These are phyloP conservation scores for Mormoops blainvillei DNA, from an alignment of 2,113 vertebrate species.

Conservation along the genomic window DNA sequence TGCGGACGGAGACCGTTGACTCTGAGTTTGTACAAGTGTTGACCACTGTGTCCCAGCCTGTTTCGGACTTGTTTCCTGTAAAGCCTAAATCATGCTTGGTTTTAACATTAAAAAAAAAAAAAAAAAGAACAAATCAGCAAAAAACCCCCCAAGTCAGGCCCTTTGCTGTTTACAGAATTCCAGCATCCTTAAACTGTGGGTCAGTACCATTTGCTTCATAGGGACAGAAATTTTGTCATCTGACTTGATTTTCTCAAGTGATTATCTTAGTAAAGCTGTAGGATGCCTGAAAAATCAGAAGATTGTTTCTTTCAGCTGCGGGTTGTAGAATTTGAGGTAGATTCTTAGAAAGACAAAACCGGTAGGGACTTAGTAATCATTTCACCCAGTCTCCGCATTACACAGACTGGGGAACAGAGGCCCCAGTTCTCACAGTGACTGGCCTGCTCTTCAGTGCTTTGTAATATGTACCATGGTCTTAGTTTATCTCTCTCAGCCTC, in stretches of 20 bases:
- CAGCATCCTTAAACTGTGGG: background rate
- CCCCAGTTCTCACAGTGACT: background rate
- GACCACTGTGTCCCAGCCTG: background rate
- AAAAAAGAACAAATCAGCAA: background rate
- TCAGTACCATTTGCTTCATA: background rate
- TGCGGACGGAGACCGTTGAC: background rate
- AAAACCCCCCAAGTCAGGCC: background rate
- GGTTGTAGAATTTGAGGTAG: background rate
- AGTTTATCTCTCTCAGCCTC: background rate
- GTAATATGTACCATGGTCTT: background rate
- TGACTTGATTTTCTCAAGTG: background rate
- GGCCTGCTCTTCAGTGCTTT: background rate
- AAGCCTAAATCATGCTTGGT: constrained; percentile 16
- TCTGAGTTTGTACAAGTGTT: background rate
- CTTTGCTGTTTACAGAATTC: constrained; percentile 37
- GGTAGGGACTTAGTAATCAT: background rate
- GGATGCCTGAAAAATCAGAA: background rate
- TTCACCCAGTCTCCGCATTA: background rate
- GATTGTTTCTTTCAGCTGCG: background rate
- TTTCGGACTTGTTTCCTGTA: background rate
- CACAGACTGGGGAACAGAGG: background rate
- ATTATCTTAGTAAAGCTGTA: constrained; percentile 16
- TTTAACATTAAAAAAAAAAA: constrained; percentile 13
- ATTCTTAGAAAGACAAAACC: background rate
- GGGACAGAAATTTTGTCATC: constrained; percentile 19